Conservation (phyloP, 1,140 invertebrate genomes). For the Lamellibrachia luymesi region DNA sequence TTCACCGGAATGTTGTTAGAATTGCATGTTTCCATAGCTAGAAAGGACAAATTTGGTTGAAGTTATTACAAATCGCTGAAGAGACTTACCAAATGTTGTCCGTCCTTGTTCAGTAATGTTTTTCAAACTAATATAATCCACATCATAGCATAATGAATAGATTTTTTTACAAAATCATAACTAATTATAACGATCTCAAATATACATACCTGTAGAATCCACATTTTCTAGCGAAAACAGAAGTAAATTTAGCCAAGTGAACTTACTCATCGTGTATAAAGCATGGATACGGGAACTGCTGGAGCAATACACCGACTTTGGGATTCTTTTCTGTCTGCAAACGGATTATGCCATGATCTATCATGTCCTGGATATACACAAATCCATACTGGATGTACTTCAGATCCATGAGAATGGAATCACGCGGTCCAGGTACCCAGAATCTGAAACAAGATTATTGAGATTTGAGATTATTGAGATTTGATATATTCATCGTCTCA, state of each 20-base stretch:
- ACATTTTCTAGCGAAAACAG: neutral
- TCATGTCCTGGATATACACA: conserved; percentile 62
- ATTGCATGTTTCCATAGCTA: no score
- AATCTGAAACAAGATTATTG: conserved; percentile 32
- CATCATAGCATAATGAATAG: neutral
- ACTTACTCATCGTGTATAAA: conserved; percentile 68
- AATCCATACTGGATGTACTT: conserved; percentile 66
- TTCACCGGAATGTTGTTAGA: no score
- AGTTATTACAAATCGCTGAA: neutral
- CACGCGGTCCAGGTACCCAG: conserved; percentile 56
- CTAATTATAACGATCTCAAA: no score
- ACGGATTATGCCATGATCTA: conserved; percentile 63
- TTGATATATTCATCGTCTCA: no score
- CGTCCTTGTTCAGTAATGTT: neutral
- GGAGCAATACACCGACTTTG: conserved; percentile 54
- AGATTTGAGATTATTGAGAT: neutral
- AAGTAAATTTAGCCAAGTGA: neutral
- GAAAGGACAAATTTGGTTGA: no score
- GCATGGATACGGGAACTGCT: conserved; percentile 72
- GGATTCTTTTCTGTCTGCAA: conserved; percentile 55
- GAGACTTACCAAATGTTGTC: neutral
- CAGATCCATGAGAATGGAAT: conserved; percentile 56
- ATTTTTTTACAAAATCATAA: neutral
- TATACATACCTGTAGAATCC: no score
- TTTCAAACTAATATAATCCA: neutral